These are phyloP conservation scores for Tenthredo amoena DNA, from an alignment of 2,888 invertebrate genomes.

Conservation along the genomic window DNA sequence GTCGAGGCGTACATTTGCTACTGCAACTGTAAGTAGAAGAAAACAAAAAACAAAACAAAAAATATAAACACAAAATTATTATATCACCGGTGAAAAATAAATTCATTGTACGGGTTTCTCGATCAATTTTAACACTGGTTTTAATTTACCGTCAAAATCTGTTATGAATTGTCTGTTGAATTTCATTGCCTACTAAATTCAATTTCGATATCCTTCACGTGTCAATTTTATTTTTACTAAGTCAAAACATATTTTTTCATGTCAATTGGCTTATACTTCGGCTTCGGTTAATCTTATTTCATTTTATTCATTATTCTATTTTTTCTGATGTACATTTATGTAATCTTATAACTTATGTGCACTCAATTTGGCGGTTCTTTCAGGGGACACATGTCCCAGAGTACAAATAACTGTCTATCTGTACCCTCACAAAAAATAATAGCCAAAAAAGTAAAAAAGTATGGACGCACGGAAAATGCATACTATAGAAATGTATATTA, in stretches of 20 bases:
- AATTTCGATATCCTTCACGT: neutral
- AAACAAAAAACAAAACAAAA: neutral
- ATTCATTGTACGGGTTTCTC: neutral
- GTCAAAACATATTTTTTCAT: no score
- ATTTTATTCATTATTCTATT: no score
- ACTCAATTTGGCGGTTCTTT: no score
- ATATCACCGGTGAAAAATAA: neutral
- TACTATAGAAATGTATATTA: no score
- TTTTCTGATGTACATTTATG: no score
- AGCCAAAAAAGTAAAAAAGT: no score
- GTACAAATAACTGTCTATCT: no score
- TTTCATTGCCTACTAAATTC: neutral
- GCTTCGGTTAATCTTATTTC: neutral
- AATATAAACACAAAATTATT: no score
- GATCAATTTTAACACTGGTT: neutral
- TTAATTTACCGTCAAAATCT: neutral
- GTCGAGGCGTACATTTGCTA: conserved; percentile 59
- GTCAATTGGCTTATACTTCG: neutral
- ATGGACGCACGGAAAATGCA: no score
- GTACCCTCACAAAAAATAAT: no score
- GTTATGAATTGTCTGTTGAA: neutral
- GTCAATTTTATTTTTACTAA: neutral
- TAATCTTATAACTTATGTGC: no score
- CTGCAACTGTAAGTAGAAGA: conserved; percentile 35
- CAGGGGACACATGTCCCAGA: no score